These are phyloP conservation scores for Dysdera silvatica DNA, from an alignment of 1,140 invertebrate species.

Conservation along the genomic window DNA sequence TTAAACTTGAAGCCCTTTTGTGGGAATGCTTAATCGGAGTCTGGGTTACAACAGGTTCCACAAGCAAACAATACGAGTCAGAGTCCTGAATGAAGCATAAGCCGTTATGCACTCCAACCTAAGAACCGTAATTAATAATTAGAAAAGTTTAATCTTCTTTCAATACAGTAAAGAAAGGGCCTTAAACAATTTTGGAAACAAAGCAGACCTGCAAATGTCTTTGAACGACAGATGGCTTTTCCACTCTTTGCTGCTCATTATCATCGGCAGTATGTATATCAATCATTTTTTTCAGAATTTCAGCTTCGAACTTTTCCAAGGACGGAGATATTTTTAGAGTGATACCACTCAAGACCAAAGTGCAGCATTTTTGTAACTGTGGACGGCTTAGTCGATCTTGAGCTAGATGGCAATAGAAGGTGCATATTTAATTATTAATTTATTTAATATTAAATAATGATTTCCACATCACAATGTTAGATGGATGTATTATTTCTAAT, in stretches of 20 bases:
- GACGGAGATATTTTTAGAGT: slow-evolving; percentile 3
- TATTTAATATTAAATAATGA: too few species aligned
- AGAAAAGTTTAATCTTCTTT: neutral
- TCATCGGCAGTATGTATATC: neutral
- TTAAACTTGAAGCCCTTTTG: slow-evolving; percentile 8
- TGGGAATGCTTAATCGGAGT: neutral
- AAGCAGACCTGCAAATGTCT: slow-evolving; percentile 6
- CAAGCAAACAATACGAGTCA: slow-evolving; percentile 16
- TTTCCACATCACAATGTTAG: too few species aligned
- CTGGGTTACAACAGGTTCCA: slow-evolving; percentile 1
- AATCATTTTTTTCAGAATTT: slow-evolving; percentile 8
- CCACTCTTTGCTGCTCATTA: neutral
- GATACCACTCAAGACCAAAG: slow-evolving; percentile 11
- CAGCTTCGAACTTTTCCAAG: neutral
- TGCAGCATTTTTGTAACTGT: slow-evolving; percentile 13
- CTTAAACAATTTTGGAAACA: neutral
- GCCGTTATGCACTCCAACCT: slow-evolving; percentile 20
- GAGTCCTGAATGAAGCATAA: slow-evolving; percentile 22
- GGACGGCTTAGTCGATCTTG: too few species aligned
- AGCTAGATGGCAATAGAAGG: too few species aligned
- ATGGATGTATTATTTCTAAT: too few species aligned
- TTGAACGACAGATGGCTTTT: slow-evolving; percentile 3
- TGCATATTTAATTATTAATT: too few species aligned
- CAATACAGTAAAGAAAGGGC: neutral
- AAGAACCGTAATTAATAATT: neutral